Base-by-base conservation (phyloP, 2,888 invertebrate species). In the Agapostemon virescens region DNA sequence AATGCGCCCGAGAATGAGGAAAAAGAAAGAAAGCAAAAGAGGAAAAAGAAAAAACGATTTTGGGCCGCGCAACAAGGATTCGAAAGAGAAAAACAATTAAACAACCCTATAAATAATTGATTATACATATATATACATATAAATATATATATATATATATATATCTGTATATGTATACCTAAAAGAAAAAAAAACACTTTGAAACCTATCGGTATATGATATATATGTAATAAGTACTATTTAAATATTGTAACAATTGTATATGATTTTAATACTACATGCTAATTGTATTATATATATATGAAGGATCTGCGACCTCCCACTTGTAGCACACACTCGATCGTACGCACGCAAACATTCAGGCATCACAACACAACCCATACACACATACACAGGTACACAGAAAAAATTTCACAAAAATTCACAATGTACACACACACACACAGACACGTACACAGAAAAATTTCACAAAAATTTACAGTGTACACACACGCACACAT, bases 181-280 rank as follows among this genome's bases (percentile, higher is more conserved):
- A 88, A 71, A 72, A 42, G 36, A 71, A 71, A 69, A 42, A 66
- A 73, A 71, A 69, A 40, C 79, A 80, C 83, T 86, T 87, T 86
- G 86, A 89, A 90, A 90, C 88, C 88, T 90, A 91, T 92, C 89
- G 90, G 88, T 91, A 90, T 90, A 90, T 86, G 85, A 84, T 87
- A 85, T 92, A 91, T 89, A 92, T 92, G 92, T 92, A 92, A 92
- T 92, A 92, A 92, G 92, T 92, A 92, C 90, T 92, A 92, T 92
- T 92, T 92, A 92, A 92, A 92, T 92, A 92, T 92, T 92, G 92
- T 92, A 92, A 92, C 92, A 92, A 92, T 92, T 92, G 92, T 92
- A 92, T 92, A 92, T 92, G 92, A 92, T 92, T 92, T 92, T 92
- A 92, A 91, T 92, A 92, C 89, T 91, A 92, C 91, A 92, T 90